A percentile compares a stretch with the other conserved stretches of the same genome.
phyloP scores from a whole-genome alignment of 2,888 invertebrate genomes.

The Spilosoma lubricipeda region DNA sequence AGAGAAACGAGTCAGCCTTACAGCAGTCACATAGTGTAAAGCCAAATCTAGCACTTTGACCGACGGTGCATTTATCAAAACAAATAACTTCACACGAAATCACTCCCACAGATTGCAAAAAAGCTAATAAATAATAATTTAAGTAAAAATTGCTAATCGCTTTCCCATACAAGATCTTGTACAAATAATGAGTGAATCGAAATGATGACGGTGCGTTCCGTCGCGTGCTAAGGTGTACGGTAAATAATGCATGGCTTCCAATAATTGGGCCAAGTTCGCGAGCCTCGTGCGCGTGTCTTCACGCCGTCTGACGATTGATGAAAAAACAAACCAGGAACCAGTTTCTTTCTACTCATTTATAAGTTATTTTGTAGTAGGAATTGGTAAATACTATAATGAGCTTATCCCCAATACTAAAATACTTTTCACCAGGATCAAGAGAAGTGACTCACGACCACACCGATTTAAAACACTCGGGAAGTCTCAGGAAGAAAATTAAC shows the following conservation, averaged over 20 bases:
- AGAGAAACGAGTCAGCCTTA: no score
- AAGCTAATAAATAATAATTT: not conserved
- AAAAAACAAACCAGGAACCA: slow-evolving; percentile 41
- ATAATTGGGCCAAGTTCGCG: slow-evolving; percentile 78
- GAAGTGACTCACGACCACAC: no score
- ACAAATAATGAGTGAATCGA: slow-evolving; percentile 42
- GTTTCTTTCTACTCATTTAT: not conserved
- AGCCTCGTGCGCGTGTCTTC: slow-evolving; percentile 38
- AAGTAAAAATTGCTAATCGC: slow-evolving; percentile 14
- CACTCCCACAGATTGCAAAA: no score
- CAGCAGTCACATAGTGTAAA: no score
- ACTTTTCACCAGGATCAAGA: no score
- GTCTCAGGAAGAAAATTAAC: no score
- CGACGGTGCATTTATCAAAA: no score
- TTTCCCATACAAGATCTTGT: slow-evolving; percentile 15
- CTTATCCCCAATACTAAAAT: no score
- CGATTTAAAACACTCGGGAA: no score
- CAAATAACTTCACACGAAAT: no score
- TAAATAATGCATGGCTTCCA: slow-evolving; percentile 71
- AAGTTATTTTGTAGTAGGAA: not conserved
- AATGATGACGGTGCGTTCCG: slow-evolving; percentile 37
- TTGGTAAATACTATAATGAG: not conserved
- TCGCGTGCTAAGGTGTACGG: slow-evolving; percentile 52
- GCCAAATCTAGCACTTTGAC: not conserved
- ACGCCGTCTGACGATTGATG: slow-evolving; percentile 36